A percentile compares a stretch with the other conserved stretches of the same genome.
Evolutionary conservation across 1,140 invertebrate species (phyloP).

Genomic region (Microvelia longipes): DNA sequence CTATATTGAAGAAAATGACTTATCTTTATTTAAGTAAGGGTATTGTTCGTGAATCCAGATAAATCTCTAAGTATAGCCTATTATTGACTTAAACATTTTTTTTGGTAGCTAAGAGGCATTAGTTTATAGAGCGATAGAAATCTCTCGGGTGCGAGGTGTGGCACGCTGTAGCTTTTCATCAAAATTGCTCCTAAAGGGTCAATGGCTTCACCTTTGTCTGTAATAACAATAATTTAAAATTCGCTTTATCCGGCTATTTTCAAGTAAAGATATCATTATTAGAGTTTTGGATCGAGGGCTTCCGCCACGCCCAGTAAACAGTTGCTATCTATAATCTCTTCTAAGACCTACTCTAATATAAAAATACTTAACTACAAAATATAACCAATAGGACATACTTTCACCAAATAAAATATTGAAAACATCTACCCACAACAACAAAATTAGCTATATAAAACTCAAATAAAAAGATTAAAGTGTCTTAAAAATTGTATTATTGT

Average conservation of each 20-base stretch:
- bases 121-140: background rate
- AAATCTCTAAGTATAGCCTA: background rate
- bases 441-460: no score
- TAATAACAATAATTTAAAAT: background rate
- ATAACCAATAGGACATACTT: no score
- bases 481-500: no score
- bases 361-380: no score
- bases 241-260: background rate
- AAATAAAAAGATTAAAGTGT: no score
- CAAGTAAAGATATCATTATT: background rate
- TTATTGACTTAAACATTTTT: background rate
- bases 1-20: no score
- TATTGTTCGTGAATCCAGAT: background rate
- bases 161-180: background rate
- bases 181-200: background rate
- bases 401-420: no score
- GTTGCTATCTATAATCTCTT: no score
- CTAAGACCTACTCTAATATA: no score
- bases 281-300: background rate
- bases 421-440: no score
- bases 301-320: background rate
- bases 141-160: background rate
- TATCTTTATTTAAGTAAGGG: no score
- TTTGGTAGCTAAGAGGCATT: conserved; percentile 4
- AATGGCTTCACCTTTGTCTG: background rate